Base-by-base conservation (phyloP, 2,888 invertebrate species). In the Ennomos fuscantarius region DNA sequence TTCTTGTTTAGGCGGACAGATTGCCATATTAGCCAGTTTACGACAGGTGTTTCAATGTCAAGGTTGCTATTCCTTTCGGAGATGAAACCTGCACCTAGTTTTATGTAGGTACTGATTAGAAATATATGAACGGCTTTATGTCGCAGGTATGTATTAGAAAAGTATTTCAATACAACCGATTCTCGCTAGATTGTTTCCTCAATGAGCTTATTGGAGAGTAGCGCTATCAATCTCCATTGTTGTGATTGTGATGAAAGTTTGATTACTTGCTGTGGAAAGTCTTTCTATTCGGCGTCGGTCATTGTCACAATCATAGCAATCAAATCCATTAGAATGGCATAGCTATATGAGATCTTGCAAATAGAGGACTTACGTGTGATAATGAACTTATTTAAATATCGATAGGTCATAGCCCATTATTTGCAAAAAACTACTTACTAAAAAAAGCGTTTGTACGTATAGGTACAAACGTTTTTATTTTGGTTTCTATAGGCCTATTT, bases 41-140 rank as follows among this genome's bases (percentile, higher is more conserved):
- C 9, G 51, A 49, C 62, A 64, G 62, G 52, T 62, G 55, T 41
- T 40, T 35, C 63, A 62, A 56, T 60, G 62, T 58, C 66, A 66
- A 62, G 66, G 66, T 44, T 51, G 13, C 8, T 24, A 10, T 24
- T 47, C 51, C 51, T 52, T 53, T 48, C 48, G 11, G 12, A 47
- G 52, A 47, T n/a, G 12, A 12, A 39, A 40, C 58, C 58, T 52
- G 57, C 36, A 43, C 37, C 41, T 50, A n/a, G 40, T 40, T 24
- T 33, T 36, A 10, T 41, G 24, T 24, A 24, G 2, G 24, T 24
- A 24, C 24, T 24, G 40, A 24, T 11, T 9, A 34, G 13, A 12
- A 44, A 34, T 34, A 44, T 34, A 10, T 33, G 6, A 40, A 40
- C 15, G 11, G 3, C 2, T 24, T 6, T 24, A 24, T 24, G 24